Evolutionary conservation across 1,140 invertebrate species (phyloP), one percentile per base, ranked within the genome.

Genomic region (Drosophila triauraria): DNA sequence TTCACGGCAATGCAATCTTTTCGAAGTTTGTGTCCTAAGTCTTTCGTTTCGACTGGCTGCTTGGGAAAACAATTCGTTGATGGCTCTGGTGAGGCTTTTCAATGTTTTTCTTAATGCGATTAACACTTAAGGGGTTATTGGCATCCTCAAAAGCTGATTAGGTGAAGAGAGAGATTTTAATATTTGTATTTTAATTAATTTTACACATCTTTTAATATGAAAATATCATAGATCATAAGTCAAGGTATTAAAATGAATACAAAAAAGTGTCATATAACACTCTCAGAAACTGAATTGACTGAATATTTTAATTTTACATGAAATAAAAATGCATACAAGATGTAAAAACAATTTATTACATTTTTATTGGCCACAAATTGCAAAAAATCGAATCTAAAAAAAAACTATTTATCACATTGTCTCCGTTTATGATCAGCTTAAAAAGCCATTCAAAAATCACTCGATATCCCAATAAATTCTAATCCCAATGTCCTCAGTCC

Each of bases 11-110:
- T 25, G 20, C 48, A 54, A 40, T 70, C 30, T 46, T 56, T 4
- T 9, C 62, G n/a, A 80, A 78, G 82, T 85, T 85, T 65, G 62
- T 76, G 54, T 67, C 75, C 60, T 72, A 72, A 88, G 64, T 88
- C 62, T 56, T 80, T 83, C 50, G 80, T 48, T 44, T 53, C n/a
- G 2, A 50, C 13, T 17, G 25, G 4, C 27, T 30, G 25, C 1
- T 17, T 38, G 50, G 35, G 20, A 7, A 76, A 62, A 46, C 57
- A 20, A 9, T 56, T 57, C 2, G 15, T 38, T 50, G 3, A 43
- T 50, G 51, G n/a, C 15, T 20, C n/a, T 58, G 38, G 25, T 23
- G 8, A 68, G 9, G 10, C n/a, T 47, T 57, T 64, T 35, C 38
- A 32, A 20, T 20, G 20, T 1, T 20, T 20, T 32, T 71, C 40